phyloP scores from a whole-genome alignment of 1,140 invertebrate species.

The Hyles euphorbiae region DNA sequence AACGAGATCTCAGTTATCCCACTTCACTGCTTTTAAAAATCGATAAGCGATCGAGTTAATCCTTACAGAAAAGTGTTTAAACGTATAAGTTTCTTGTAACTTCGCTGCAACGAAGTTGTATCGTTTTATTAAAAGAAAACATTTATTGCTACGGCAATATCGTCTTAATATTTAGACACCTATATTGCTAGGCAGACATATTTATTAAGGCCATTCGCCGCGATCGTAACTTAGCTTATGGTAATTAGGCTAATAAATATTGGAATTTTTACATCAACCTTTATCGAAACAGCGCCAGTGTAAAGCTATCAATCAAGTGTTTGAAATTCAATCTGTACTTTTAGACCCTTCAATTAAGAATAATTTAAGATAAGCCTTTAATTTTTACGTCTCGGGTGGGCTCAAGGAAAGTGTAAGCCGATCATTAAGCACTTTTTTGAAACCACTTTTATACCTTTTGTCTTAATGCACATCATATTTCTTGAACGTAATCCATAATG shows the following conservation, averaged over 20 bases:
- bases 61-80: too few species aligned
- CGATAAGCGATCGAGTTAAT: too few species aligned
- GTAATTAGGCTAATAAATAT: conserved; percentile 44
- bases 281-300: conserved; percentile 43
- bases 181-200: conserved; percentile 1
- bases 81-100: too few species aligned
- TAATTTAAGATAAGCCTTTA: conserved; percentile 74
- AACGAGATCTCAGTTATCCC: too few species aligned
- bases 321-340: conserved; percentile 70
- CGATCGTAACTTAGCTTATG: conserved; percentile 25
- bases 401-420: conserved; percentile 56
- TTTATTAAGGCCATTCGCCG: background rate
- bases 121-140: too few species aligned
- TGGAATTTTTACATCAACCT: conserved; percentile 31
- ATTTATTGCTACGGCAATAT: too few species aligned
- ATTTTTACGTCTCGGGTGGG: conserved; percentile 70
- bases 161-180: conserved; percentile 2
- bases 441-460: conserved; percentile 57
- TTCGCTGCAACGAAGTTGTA: too few species aligned
- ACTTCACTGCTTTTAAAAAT: too few species aligned
- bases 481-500: conserved; percentile 63
- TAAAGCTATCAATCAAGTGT: conserved; percentile 62
- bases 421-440: conserved; percentile 66
- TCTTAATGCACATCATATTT: conserved; percentile 64
- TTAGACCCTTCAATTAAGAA: conserved; percentile 72